Percentiles rank a stretch among this genome's conserved stretches.
These are phyloP conservation scores for Tarsius wallacei DNA, from an alignment of 2,797 vertebrate genomes.

Conservation along the genomic window DNA sequence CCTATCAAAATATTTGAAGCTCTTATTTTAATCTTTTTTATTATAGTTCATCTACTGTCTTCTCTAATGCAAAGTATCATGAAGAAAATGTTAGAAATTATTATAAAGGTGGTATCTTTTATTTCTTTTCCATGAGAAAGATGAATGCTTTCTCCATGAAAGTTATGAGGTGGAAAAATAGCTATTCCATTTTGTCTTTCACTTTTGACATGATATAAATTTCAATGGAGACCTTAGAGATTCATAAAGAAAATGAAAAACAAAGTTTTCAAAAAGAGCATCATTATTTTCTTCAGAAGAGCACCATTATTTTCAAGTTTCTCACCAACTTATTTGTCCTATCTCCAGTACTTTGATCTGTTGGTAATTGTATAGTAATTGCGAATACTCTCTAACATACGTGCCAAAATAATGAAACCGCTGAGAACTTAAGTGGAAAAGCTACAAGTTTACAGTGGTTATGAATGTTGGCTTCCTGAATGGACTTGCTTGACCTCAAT, in stretches of 20 bases:
- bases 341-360: slow-evolving; percentile 19
- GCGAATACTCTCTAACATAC: slow-evolving; percentile 14
- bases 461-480: neutral
- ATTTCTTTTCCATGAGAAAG: slow-evolving; percentile 55
- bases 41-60: neutral
- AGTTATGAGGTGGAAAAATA: slow-evolving; percentile 77
- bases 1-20: slow-evolving; percentile 33
- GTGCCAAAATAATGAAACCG: slow-evolving; percentile 36
- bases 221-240: slow-evolving; percentile 65
- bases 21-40: neutral
- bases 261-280: slow-evolving; percentile 34
- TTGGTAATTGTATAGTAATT: slow-evolving; percentile 29
- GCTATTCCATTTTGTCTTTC: slow-evolving; percentile 72
- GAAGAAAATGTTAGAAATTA: slow-evolving; percentile 63
- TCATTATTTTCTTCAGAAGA: slow-evolving; percentile 62
- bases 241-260: slow-evolving; percentile 73
- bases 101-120: slow-evolving; percentile 49
- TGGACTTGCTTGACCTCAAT: neutral
- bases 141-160: slow-evolving; percentile 76
- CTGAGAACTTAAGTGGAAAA: neutral
- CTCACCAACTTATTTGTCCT: slow-evolving; percentile 35
- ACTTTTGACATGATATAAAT: slow-evolving; percentile 79
- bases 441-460: neutral
- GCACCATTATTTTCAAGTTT: slow-evolving; percentile 44
- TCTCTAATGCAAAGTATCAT: slow-evolving; percentile 42